These are phyloP conservation scores for Tupaia chinensis DNA, from an alignment of 2,113 vertebrate genomes.

Conservation along the genomic window DNA sequence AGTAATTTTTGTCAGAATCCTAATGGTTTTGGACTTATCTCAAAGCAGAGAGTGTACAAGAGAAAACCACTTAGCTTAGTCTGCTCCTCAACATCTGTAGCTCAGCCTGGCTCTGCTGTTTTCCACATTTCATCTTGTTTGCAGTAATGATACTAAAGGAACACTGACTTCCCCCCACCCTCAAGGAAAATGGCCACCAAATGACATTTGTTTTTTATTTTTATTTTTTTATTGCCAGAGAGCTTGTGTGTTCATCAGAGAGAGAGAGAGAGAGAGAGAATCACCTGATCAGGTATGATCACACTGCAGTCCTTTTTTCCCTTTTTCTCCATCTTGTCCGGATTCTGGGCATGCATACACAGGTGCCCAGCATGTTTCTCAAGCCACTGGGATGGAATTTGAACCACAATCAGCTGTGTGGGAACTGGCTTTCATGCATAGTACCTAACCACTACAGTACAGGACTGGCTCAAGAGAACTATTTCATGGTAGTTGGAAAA, in stretches of 20 bases:
- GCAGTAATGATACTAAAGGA: not conserved
- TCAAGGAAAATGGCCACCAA: not conserved
- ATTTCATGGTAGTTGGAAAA: conserved; percentile 5
- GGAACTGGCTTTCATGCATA: too few relatives aligned
- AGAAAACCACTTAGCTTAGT: not conserved
- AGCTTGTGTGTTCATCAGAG: too few relatives aligned
- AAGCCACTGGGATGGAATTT: too few relatives aligned
- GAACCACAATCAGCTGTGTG: too few relatives aligned
- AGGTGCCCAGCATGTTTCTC: too few relatives aligned
- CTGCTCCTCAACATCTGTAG: not conserved
- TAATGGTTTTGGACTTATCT: not conserved
- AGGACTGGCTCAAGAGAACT: not conserved
- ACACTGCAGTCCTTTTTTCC: too few relatives aligned
- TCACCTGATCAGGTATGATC: too few relatives aligned
- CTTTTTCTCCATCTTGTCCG: too few relatives aligned
- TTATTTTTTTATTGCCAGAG: too few relatives aligned
- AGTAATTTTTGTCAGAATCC: conserved; percentile 1
- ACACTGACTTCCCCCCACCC: not conserved
- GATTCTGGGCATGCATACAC: too few relatives aligned
- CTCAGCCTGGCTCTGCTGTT: not conserved
- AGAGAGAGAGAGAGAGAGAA: too few relatives aligned
- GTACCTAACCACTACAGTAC: too few relatives aligned
- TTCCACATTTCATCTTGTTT: not conserved
- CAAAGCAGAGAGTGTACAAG: not conserved
- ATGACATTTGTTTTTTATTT: not conserved